A percentile compares a stretch with the other conserved stretches of the same genome.
Conservation (phyloP, 2,888 invertebrate species). For the Toxonevra muliebris region DNA sequence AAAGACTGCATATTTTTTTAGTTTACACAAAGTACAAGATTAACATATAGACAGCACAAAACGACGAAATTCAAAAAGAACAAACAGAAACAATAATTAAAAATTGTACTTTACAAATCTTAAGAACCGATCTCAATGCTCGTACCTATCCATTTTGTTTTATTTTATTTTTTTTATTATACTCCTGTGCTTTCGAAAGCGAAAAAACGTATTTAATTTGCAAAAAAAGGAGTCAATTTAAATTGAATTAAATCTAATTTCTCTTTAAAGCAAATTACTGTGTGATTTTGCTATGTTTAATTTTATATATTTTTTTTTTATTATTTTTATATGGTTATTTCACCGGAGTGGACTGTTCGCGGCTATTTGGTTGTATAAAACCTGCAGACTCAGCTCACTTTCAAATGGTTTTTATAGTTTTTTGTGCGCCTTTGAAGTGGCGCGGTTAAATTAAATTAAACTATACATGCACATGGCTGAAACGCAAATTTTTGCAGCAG, state of each 20-base stretch:
- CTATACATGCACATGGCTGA: slow-evolving; percentile 24
- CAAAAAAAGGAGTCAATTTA: slow-evolving; percentile 57
- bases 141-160: slow-evolving; percentile 57
- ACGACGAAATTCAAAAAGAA: slow-evolving; percentile 2
- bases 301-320: slow-evolving; percentile 27
- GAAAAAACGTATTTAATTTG: slow-evolving; percentile 45
- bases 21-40: slow-evolving; percentile 19
- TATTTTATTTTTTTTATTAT: slow-evolving; percentile 12
- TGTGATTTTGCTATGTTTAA: slow-evolving; percentile 31
- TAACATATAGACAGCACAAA: background rate
- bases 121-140: background rate
- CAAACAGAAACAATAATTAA: background rate
- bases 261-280: slow-evolving; percentile 47
- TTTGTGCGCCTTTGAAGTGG: background rate
- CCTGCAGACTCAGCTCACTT: slow-evolving; percentile 47
- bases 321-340: slow-evolving; percentile 27
- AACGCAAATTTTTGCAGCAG: too few species aligned
- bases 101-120: background rate
- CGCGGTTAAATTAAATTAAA: slow-evolving; percentile 52
- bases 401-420: slow-evolving; percentile 53
- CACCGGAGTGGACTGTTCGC: slow-evolving; percentile 56
- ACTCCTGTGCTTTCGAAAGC: slow-evolving; percentile 13
- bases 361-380: slow-evolving; percentile 53
- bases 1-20: slow-evolving; percentile 26
- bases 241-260: slow-evolving; percentile 47